phyloP scores from a whole-genome alignment of 2,797 vertebrate genomes.

The Sebastes trivittatus region DNA sequence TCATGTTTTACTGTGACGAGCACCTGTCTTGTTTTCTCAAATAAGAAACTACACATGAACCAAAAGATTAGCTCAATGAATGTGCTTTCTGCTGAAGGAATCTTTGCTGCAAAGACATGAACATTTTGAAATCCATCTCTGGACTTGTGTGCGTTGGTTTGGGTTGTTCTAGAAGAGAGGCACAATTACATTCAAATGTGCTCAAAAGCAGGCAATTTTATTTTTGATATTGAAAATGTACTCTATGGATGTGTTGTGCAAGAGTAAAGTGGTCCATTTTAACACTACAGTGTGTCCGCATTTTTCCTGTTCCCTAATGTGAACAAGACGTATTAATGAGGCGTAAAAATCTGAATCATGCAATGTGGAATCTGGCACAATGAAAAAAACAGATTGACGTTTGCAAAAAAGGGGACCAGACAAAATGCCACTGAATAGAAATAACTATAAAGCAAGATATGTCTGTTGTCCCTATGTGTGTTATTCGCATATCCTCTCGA shows the following conservation, averaged over 20 bases:
- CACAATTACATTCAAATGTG: slow-evolving; percentile 58
- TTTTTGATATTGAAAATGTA: slow-evolving; percentile 84
- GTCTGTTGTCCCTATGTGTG: too few relatives aligned
- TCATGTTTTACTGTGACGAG: slow-evolving; percentile 46
- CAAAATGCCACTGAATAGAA: neutral
- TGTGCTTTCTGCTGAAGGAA: slow-evolving; percentile 63
- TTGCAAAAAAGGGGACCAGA: neutral
- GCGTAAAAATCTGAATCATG: neutral
- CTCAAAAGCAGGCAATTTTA: slow-evolving; percentile 77
- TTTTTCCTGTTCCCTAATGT: neutral
- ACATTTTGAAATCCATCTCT: slow-evolving; percentile 53
- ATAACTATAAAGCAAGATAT: too few relatives aligned
- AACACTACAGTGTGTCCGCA: slow-evolving; percentile 54
- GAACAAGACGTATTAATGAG: neutral
- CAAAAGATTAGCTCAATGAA: slow-evolving; percentile 67
- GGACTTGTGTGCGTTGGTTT: slow-evolving; percentile 42
- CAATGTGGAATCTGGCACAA: neutral
- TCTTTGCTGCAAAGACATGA: slow-evolving; percentile 23
- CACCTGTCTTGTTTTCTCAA: slow-evolving; percentile 35
- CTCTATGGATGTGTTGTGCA: slow-evolving; percentile 77
- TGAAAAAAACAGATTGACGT: neutral
- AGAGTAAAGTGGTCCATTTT: slow-evolving; percentile 82
- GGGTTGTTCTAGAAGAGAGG: slow-evolving; percentile 56
- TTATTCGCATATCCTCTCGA: too few relatives aligned
- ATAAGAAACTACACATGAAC: slow-evolving; percentile 52